Percentiles rank a stretch among this genome's conserved stretches.
Evolutionary conservation across 2,797 vertebrate genomes (phyloP).

Genomic region (Microctenopoma stevenorrisi): DNA sequence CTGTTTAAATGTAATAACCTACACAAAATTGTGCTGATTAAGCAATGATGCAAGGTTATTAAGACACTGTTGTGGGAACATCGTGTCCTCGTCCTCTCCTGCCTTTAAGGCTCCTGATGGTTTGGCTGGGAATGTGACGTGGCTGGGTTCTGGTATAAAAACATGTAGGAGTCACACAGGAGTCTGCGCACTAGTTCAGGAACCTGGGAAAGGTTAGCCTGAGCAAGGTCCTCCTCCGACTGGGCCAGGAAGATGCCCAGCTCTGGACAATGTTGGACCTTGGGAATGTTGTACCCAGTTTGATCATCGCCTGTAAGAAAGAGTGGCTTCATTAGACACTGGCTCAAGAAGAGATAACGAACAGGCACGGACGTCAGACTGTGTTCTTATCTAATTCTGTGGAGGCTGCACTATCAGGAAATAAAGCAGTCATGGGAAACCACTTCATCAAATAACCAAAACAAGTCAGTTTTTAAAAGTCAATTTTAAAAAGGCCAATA

Average conservation of each 20-base stretch:
- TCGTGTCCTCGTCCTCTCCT: constrained; percentile 25
- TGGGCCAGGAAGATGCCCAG: constrained; percentile 75
- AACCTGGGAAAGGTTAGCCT: constrained; percentile 64
- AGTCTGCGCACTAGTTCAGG: constrained; percentile 74
- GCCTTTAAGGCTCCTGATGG: constrained; percentile 33
- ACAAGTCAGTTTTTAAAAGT: constrained; percentile 15
- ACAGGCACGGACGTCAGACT: constrained; percentile 50
- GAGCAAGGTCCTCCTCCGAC: constrained; percentile 71
- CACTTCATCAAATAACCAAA: constrained; percentile 19
- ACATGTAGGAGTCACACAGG: constrained; percentile 87
- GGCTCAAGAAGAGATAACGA: constrained; percentile 48
- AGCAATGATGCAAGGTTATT: constrained; percentile 53
- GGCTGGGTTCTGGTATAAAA: constrained; percentile 80
- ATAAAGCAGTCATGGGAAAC: constrained; percentile 22
- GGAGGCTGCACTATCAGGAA: constrained; percentile 41
- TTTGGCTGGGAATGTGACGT: constrained; percentile 24
- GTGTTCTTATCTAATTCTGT: constrained; percentile 48
- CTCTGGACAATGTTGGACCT: constrained; percentile 83
- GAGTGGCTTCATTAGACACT: constrained; percentile 55
- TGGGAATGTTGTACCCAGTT: constrained; percentile 83
- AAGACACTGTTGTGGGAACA: constrained; percentile 67
- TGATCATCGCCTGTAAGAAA: constrained; percentile 78
- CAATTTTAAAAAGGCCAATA: not conserved
- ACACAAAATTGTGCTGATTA: constrained; percentile 41
- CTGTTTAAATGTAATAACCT: constrained; percentile 45